A percentile compares a stretch with the other conserved stretches of the same genome.
phyloP scores from a whole-genome alignment of 2,113 vertebrate genomes.

The Oplegnathus fasciatus region DNA sequence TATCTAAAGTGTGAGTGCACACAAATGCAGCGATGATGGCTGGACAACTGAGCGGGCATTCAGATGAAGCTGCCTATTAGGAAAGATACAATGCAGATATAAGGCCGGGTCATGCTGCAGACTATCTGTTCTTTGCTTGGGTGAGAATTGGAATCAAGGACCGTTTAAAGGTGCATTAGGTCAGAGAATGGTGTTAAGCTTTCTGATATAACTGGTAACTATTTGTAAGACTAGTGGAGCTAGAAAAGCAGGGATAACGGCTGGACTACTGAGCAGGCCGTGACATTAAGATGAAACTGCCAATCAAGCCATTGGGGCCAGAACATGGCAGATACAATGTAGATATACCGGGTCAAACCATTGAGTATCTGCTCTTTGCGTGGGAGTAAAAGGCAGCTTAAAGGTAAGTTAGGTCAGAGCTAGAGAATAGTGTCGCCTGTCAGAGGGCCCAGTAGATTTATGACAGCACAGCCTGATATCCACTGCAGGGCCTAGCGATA shows the following conservation, averaged over 20 bases:
- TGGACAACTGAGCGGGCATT: neutral
- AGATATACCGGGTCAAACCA: neutral
- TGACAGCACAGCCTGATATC: neutral
- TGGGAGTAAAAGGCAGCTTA: neutral
- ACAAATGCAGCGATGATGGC: neutral
- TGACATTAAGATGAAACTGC: neutral
- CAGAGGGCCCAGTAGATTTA: neutral
- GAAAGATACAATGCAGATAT: neutral
- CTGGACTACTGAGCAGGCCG: neutral
- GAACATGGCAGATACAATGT: neutral
- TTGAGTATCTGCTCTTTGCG: neutral
- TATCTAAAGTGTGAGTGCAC: neutral
- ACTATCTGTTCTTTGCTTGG: too few species aligned
- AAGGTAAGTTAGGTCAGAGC: neutral
- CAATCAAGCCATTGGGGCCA: neutral
- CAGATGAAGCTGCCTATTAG: neutral
- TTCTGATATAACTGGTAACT: neutral
- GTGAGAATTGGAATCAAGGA: neutral
- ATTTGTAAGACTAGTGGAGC: neutral
- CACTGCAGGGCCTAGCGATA: neutral
- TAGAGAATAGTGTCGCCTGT: neutral
- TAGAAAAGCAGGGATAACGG: neutral
- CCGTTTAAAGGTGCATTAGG: neutral
- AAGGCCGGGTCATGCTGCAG: too few species aligned
- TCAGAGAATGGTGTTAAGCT: slow-evolving; percentile 3